Percentiles rank a stretch among this genome's conserved stretches.
Evolutionary conservation across 2,888 invertebrate species (phyloP).

Genomic region (Antheraea yamamai): DNA sequence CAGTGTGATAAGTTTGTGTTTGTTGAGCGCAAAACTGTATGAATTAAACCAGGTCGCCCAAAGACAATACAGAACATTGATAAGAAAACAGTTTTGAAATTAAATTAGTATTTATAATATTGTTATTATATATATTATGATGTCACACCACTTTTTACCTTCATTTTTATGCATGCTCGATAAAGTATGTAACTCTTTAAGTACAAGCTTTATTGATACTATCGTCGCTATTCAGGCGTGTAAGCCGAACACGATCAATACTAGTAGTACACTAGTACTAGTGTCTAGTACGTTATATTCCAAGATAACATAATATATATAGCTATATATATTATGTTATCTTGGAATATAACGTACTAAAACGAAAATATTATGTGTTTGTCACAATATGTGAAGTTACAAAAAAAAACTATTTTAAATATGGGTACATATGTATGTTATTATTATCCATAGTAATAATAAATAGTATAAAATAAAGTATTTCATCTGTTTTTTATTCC

Average conservation of each 20-base stretch:
- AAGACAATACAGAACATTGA: slow-evolving; percentile 4
- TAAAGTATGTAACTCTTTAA: neutral
- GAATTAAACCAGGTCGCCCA: slow-evolving; percentile 46
- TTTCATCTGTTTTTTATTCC: no score
- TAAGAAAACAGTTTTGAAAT: neutral
- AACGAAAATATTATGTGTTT: neutral
- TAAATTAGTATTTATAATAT: neutral
- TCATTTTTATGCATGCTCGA: neutral
- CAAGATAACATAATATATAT: no score
- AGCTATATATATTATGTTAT: no score
- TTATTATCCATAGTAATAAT: no score
- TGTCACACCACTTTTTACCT: no score
- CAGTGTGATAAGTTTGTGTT: slow-evolving; percentile 41
- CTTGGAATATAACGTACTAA: neutral
- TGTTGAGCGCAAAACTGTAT: slow-evolving; percentile 41
- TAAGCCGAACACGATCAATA: neutral
- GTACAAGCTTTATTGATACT: neutral
- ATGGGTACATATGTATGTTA: no score
- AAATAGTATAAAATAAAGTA: no score
- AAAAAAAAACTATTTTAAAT: no score
- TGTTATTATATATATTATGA: no score
- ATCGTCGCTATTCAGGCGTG: neutral
- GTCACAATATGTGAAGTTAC: neutral
- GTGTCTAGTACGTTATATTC: no score
- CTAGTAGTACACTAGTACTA: no score